These are phyloP conservation scores for Drosophila sproati DNA, from an alignment of 1,140 invertebrate genomes.

Conservation along the genomic window DNA sequence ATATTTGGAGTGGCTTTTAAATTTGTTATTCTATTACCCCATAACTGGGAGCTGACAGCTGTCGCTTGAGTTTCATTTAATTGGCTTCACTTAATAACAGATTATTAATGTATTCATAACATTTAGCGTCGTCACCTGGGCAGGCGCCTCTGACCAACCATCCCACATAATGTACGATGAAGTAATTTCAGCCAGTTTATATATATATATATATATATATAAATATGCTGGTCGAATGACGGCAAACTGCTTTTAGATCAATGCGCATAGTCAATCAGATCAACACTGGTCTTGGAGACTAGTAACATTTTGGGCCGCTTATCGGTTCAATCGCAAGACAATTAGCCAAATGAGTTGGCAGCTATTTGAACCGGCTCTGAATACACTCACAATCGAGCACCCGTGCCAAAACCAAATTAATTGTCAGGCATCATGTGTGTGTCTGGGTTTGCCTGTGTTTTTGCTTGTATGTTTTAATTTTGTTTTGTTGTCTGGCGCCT, in stretches of 20 bases:
- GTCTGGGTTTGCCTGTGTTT: background rate
- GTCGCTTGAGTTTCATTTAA: conserved; percentile 47
- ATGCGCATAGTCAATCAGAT: background rate
- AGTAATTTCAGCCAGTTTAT: conserved; percentile 45
- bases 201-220: conserved; percentile 1
- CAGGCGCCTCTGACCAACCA: conserved; percentile 54
- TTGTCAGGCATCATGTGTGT: conserved; percentile 73
- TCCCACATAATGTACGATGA: conserved; percentile 15
- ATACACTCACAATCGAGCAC: background rate
- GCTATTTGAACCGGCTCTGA: conserved; percentile 17
- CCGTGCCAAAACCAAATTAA: conserved; percentile 73
- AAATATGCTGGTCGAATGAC: background rate
- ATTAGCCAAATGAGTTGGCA: conserved; percentile 76
- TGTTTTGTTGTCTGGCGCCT: conserved; percentile 35
- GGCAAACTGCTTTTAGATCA: background rate
- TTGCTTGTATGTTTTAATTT: background rate
- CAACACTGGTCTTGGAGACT: background rate
- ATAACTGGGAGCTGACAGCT: conserved; percentile 35
- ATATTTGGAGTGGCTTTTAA: conserved; percentile 1
- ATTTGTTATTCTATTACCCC: conserved; percentile 17
- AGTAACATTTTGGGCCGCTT: conserved; percentile 27
- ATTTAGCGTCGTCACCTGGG: conserved; percentile 61
- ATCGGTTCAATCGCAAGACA: conserved; percentile 62
- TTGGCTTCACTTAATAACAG: conserved; percentile 68
- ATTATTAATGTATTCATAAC: conserved; percentile 65